A percentile compares a stretch with the other conserved stretches of the same genome.
These are phyloP conservation scores for Busseola fusca DNA, from an alignment of 2,888 invertebrate species.

Conservation along the genomic window DNA sequence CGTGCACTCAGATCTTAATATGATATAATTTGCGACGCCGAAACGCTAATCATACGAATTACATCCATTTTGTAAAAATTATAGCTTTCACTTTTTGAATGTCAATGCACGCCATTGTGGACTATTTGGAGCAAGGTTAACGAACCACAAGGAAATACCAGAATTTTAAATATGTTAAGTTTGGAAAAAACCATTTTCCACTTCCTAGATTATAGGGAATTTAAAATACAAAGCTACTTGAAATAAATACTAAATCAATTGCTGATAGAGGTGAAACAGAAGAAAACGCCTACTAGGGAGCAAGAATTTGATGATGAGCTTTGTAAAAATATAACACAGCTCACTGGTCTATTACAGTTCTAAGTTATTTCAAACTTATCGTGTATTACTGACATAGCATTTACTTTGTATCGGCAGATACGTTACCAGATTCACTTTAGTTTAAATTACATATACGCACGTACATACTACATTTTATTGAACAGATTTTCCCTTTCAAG, in stretches of 20 bases:
- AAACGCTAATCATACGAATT: constrained; percentile 62
- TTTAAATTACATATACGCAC: constrained; percentile 32
- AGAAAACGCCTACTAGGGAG: background rate
- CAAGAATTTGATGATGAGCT: background rate
- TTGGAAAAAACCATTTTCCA: background rate
- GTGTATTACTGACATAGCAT: background rate
- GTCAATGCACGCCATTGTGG: constrained; percentile 62
- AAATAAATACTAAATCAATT: background rate
- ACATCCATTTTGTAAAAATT: constrained; percentile 53
- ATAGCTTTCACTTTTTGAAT: constrained; percentile 62
- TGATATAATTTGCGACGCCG: constrained; percentile 62
- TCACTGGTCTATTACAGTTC: background rate
- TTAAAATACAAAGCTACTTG: background rate
- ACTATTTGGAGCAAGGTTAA: constrained; percentile 58
- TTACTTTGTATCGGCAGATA: background rate
- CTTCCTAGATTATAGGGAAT: background rate
- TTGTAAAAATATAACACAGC: background rate
- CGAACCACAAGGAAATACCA: constrained; percentile 29
- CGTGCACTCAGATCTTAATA: constrained; percentile 64
- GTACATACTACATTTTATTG: constrained; percentile 42
- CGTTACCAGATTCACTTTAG: constrained; percentile 3
- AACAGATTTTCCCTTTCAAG: constrained; percentile 43
- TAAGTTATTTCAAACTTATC: background rate
- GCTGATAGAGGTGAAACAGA: background rate
- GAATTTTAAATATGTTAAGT: background rate